Evolutionary conservation across 92 coral and sea anemone genomes (phyloP), one percentile per base, ranked within the genome.

Genomic region (Heteractis magnifica): DNA sequence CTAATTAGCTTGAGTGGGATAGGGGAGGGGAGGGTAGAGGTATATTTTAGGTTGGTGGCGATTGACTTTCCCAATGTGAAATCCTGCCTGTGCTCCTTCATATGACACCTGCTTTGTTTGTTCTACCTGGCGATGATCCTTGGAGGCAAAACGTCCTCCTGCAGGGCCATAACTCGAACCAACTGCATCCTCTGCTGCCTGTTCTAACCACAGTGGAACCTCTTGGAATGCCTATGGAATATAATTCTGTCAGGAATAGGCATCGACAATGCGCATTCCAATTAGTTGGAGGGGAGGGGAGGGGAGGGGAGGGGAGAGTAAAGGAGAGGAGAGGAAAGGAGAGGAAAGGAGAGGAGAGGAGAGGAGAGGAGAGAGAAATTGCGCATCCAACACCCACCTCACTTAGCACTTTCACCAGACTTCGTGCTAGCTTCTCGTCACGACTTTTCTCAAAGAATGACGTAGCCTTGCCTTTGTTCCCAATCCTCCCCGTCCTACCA

Each of bases 401-500:
- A 15, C 94, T 88, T 51, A 97, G 86, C 3, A 97, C 96, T 87
- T 97, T 97, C 75, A 97, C 99, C 86, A 97, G 83, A 77, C 97
- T 88, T 80, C 99, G 92, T 48, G 99, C 99, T 14, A 97, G 80
- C 68, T 83, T 88, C 21, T 93, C 97, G 79, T 97, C 99, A 77
- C 93, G 93, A 23, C 95, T 95, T 4, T 89, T 81, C 79, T 97
- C 97, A 79, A 86, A 97, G 79, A 97, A 97, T 5, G 99, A 94
- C 41, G 99, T 97, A 8, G 99, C 99, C 81, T 86, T 89, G 49
- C 99, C 99, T 65, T 90, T 85, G 90, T 97, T 92, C 55, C 99
- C 98, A 74, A 97, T 97, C 78, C 99, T 83, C 23, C 99, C 99
- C 34, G 99, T 97, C 15, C 99, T 92, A 48, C 99, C 99, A 77